Evolutionary conservation across 2,888 invertebrate genomes (phyloP).

Genomic region (Aphidoletes aphidimyza): DNA sequence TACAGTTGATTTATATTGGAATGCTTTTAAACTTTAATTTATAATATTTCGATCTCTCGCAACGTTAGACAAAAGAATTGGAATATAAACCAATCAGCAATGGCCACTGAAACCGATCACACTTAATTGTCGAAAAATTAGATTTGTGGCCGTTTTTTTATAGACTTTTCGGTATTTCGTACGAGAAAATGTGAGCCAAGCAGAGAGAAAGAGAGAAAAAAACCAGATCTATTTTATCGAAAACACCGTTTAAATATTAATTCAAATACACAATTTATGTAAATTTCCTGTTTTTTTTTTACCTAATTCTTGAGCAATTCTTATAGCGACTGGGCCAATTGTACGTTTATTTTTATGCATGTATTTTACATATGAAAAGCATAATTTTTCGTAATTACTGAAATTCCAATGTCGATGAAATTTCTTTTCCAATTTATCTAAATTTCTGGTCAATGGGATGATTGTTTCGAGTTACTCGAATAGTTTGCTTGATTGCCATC

Average conservation of each 20-base stretch:
- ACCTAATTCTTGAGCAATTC: constrained; percentile 18
- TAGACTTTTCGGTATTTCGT: too few relatives aligned
- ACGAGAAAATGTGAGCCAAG: too few relatives aligned
- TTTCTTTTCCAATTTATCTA: neutral
- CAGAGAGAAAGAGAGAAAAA: neutral
- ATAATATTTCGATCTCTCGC: neutral
- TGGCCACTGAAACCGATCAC: constrained; percentile 33
- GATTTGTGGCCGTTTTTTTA: constrained; percentile 12
- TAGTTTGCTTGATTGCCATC: neutral
- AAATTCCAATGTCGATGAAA: neutral
- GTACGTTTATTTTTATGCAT: neutral
- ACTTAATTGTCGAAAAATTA: constrained; percentile 33
- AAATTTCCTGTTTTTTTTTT: neutral
- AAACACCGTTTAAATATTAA: constrained; percentile 14
- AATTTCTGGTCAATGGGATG: neutral
- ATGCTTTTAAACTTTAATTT: constrained; percentile 5
- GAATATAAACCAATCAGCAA: constrained; percentile 12
- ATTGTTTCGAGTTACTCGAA: neutral
- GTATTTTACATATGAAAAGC: constrained; percentile 35
- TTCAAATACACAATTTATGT: constrained; percentile 17
- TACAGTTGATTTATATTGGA: constrained; percentile 5
- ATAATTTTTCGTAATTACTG: constrained; percentile 41
- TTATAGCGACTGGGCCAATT: neutral
- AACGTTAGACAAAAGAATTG: neutral
- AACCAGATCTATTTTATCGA: neutral